Base-by-base conservation (phyloP, 2,888 invertebrate species). In the Drosophila atripex region DNA sequence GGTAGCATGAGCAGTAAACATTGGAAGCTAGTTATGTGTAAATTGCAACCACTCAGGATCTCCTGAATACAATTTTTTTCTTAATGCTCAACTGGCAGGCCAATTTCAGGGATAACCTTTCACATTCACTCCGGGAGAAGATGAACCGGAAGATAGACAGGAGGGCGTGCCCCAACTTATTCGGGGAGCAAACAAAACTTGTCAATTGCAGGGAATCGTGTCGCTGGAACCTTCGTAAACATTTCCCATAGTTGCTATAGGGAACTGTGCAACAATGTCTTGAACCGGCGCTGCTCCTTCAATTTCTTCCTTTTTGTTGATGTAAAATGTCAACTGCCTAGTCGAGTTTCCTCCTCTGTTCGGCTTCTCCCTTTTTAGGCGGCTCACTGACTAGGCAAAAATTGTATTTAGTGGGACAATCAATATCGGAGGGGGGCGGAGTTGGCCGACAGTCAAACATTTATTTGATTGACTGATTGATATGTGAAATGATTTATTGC, bases 401-500 rank as follows among this genome's bases (percentile, higher is more conserved):
- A 61, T 50, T 35, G 53, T 73, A 73, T 50, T 65, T 59, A 60
- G 51, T 60, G 59, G 59, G 54, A 85, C 76, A 82, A 82, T 86
- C 82, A 80, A 83, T 86, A 84, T 70, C 46, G 49, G 30, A 66
- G 55, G 57, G 56, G 78, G 76, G 47, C 25, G 61, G 47, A 16
- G 18, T 51, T 50, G 57, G 66, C 49, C 59, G 63, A 63, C 45
- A 63, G 63, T 64, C 68, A 70, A 64, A 64, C 64, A 64, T 64
- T 64, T 64, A 70, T 80, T 80, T 80, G 82, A 86, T 82, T 82
- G 82, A 86, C 86, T 82, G 86, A 82, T 82, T 85, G 83, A 86
- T 86, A 82, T 85, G 83, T 86, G 83, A 69, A 83, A 86, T 82
- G 86, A 82, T 82, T 82, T 82, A 83, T 80, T 77, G 75, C 61